Evolutionary conservation across 92 coral and sea anemone genomes (phyloP), one percentile per base, ranked within the genome.

Genomic region (Palythoa grandiflora): DNA sequence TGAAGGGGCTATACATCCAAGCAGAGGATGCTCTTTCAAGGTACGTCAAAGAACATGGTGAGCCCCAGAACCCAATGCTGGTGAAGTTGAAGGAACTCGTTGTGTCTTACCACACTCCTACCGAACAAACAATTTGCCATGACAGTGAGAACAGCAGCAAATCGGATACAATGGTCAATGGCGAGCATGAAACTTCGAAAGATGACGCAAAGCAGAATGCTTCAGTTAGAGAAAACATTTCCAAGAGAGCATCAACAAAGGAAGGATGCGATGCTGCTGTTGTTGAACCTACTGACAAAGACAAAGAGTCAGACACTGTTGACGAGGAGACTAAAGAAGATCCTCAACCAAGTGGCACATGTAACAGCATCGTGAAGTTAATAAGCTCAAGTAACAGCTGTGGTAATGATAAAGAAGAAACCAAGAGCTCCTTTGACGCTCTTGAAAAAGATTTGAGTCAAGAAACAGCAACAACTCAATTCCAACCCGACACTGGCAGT

Each of bases 51-150:
- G 68, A 80, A 51, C 13, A 90, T 16, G 96, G 93, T 11, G 93
- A 93, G 73, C 98, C 96, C 1, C 40, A n/a, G 79, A 96, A 96
- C 44, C 93, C 99, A 13, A 85, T 85, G 21, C 87, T 96, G 14
- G 79, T 39, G 79, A 92, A 77, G 79, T 90, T 96, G 36, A 87
- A 93, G 84, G 94, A 91, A 8, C 72, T 92, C 35, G 71, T 96
- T 61, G 70, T 91, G 6, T 85, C 93, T 3, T 84, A 91, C 87
- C 91, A 92, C 83, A 28, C 71, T 5, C 92, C 87, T 8, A 61
- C 59, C 20, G 50, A 68, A 17, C 77, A 35, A 13, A 71, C 60
- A 51, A 35, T 19, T 71, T 17, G 59, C 11, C 38, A 14, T 36
- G 80, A 76, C 13, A 5, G 19, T 16, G 48, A 54, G 16, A 37